phyloP scores from a whole-genome alignment of 2,113 vertebrate species.

The Spermophilus dauricus region DNA sequence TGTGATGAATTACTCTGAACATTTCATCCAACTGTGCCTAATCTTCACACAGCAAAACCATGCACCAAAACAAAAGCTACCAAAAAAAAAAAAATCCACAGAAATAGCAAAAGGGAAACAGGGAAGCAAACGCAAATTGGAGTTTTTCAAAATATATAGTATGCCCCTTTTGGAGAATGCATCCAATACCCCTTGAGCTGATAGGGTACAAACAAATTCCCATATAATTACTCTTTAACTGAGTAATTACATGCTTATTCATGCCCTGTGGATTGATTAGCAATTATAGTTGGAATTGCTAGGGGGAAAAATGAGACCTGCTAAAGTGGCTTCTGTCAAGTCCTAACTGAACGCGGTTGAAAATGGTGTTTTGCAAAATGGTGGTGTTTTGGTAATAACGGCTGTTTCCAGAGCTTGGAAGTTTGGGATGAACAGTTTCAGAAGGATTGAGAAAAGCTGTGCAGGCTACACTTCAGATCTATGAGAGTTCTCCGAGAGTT shows the following conservation, averaged over 20 bases:
- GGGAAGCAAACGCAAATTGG: constrained; percentile 62
- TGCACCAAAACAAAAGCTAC: constrained; percentile 68
- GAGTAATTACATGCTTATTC: constrained; percentile 74
- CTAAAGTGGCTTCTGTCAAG: constrained; percentile 62
- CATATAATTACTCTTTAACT: constrained; percentile 79
- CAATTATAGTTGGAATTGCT: constrained; percentile 60
- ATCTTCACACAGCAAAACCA: constrained; percentile 57
- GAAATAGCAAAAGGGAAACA: constrained; percentile 68
- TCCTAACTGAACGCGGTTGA: constrained; percentile 25
- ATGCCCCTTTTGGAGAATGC: constrained; percentile 50
- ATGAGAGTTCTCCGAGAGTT: not conserved
- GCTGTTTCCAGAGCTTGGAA: constrained; percentile 14
- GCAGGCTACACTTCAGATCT: not conserved
- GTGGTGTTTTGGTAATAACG: constrained; percentile 17
- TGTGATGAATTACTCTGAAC: not conserved
- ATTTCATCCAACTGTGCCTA: not conserved
- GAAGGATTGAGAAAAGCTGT: not conserved
- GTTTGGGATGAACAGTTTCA: constrained; percentile 42
- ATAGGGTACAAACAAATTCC: constrained; percentile 71
- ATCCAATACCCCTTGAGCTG: constrained; percentile 59
- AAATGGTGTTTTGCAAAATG: constrained; percentile 60
- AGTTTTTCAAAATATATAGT: constrained; percentile 73
- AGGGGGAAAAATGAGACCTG: constrained; percentile 42
- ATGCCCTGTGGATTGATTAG: constrained; percentile 64
- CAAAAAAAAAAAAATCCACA: constrained; percentile 30